Evolutionary conservation across 2,113 vertebrate species (phyloP), one percentile per base, ranked within the genome.

Genomic region (Rana temporaria): DNA sequence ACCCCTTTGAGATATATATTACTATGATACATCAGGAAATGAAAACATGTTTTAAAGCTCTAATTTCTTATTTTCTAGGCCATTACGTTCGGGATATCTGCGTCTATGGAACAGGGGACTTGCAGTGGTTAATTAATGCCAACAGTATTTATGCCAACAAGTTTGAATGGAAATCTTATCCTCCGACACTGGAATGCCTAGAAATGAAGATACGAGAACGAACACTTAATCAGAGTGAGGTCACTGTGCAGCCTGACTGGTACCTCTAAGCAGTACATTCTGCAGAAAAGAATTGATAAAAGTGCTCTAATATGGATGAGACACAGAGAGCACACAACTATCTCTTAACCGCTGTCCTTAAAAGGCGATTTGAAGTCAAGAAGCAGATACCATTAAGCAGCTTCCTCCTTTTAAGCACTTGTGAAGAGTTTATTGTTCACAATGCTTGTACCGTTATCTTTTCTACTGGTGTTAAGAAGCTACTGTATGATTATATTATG

Each of bases 91-190:
- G 87, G 24, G 88, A 77, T 22, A 93, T 94, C 85, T 94, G 93
- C 59, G 85, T 94, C 63, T 94, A 92, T 57, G 93, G 93, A 84
- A 90, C 89, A 0, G 93, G 91, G 64, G 93, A 94, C 84, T 85
- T 94, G 34, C 88, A 87, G 62, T 94, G 93, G 93, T 85, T 94
- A 76, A 77, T 89, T 62, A 87, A 90, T 48, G 89, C 88, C 0
- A 75, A 60, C 18, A 89, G 85, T 78, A 83, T 94, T 66, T 94
- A 94, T 79, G 93, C 92, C 38, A 94, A 94, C 85, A 94, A 94
- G 84, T 94, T 94, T 88, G 93, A 94, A 78, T 86, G 93, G 1
- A 87, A 78, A 65, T 87, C 88, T 0, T 92, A 94, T 48, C 92
- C 93, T 0, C 89, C 89, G 1, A 93, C 92, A 0, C 71, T 94